Conservation (phyloP, 2,888 invertebrate species). For the Neoaliturus tenellus region DNA sequence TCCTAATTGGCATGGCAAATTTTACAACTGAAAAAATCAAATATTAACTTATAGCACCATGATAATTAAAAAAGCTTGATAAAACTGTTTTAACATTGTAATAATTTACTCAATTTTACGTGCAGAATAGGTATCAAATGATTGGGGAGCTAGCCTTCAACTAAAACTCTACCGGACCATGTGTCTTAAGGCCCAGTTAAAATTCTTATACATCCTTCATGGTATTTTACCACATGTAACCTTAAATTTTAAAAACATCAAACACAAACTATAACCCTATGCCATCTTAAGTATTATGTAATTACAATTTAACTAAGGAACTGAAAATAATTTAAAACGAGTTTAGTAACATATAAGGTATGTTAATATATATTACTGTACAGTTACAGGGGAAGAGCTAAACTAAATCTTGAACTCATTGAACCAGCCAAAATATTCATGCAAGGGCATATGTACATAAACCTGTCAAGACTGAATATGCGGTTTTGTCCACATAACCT, state of each 20-base stretch:
- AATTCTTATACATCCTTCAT: no score
- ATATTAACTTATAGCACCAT: no score
- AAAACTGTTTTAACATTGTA: no score
- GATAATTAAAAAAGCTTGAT: no score
- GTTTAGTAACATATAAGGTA: background rate
- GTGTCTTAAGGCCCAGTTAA: no score
- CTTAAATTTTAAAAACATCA: background rate
- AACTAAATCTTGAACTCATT: background rate
- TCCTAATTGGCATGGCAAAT: no score
- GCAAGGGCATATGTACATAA: background rate
- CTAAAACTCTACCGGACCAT: no score
- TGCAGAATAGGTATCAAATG: no score
- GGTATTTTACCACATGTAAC: no score
- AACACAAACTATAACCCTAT: conserved; percentile 18
- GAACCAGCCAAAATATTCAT: background rate
- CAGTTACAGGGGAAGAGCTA: background rate
- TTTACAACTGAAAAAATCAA: no score
- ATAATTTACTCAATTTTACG: no score
- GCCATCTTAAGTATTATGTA: background rate
- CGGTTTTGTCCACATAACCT: background rate
- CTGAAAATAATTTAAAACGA: background rate
- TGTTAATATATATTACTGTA: background rate
- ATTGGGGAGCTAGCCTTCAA: no score
- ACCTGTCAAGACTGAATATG: background rate
- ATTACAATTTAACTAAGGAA: background rate